Percentiles rank a stretch among this genome's conserved stretches.
Evolutionary conservation across 2,888 invertebrate species (phyloP).

Genomic region (Plusia festucae): DNA sequence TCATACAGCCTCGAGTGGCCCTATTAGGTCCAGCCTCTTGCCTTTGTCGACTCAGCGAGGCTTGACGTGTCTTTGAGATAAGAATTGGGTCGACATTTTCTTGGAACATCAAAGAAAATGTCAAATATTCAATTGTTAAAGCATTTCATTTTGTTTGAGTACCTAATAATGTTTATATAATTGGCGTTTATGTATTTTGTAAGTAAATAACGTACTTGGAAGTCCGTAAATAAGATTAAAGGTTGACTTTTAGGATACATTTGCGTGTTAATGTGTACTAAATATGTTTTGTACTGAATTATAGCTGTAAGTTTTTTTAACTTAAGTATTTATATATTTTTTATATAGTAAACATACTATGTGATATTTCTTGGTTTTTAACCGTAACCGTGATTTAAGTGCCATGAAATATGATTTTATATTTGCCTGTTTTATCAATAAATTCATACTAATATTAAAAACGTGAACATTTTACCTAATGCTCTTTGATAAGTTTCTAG

Average conservation of each 20-base stretch:
- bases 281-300: conserved; percentile 7
- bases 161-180: conserved; percentile 55
- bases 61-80: conserved; percentile 86
- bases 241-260: not conserved
- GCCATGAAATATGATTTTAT: conserved; percentile 1
- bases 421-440: conserved; percentile 4
- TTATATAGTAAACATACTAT: not conserved
- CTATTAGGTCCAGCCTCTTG: conserved; percentile 83
- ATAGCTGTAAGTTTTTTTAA: conserved; percentile 1
- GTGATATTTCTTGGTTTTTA: conserved; percentile 8
- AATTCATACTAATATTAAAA: conserved; percentile 1
- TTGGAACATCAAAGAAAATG: conserved; percentile 78
- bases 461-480: not conserved
- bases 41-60: conserved; percentile 78
- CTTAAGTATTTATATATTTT: not conserved
- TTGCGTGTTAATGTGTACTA: conserved; percentile 6
- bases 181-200: conserved; percentile 40
- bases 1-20: conserved; percentile 77
- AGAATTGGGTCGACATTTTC: conserved; percentile 81
- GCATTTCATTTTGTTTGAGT: conserved; percentile 49
- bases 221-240: conserved; percentile 6
- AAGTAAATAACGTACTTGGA: not conserved
- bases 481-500: not conserved
- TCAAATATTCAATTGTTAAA: conserved; percentile 46
- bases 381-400: not conserved